Percentiles rank a stretch among this genome's conserved stretches.
phyloP scores from a whole-genome alignment of 2,797 vertebrate genomes.

The Nannoperca australis region DNA sequence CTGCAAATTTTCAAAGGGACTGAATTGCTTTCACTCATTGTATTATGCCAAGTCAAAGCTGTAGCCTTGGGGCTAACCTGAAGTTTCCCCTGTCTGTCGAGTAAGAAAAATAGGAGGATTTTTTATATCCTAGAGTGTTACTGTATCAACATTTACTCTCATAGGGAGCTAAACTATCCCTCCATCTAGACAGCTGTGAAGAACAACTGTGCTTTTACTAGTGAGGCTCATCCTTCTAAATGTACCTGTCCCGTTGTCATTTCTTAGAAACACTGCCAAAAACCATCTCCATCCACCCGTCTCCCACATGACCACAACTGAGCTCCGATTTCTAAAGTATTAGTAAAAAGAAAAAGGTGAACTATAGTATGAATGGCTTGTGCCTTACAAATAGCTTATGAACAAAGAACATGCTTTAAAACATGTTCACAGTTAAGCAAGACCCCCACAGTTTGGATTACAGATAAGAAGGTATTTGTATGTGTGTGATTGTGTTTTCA shows the following conservation, averaged over 20 bases:
- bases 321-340: background rate
- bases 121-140: slow-evolving; percentile 31
- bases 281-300: background rate
- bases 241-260: slow-evolving; percentile 24
- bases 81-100: slow-evolving; percentile 26
- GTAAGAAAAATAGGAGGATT: slow-evolving; percentile 22
- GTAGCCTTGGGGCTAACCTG: slow-evolving; percentile 39
- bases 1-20: slow-evolving; percentile 7
- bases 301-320: background rate
- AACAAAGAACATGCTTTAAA: background rate
- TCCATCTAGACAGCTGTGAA: slow-evolving; percentile 24
- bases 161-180: slow-evolving; percentile 7
- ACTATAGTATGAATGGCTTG: background rate
- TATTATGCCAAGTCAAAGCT: slow-evolving; percentile 17
- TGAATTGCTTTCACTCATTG: slow-evolving; percentile 16
- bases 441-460: background rate
- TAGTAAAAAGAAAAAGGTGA: background rate
- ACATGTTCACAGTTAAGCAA: background rate
- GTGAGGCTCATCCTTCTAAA: slow-evolving; percentile 25
- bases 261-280: slow-evolving; percentile 36
- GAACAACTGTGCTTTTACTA: slow-evolving; percentile 22
- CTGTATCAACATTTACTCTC: slow-evolving; percentile 29
- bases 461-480: slow-evolving; percentile 4
- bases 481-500: background rate
- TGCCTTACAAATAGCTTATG: background rate